Base-by-base conservation (phyloP, 2,113 vertebrate genomes). In the Galbula dea region DNA sequence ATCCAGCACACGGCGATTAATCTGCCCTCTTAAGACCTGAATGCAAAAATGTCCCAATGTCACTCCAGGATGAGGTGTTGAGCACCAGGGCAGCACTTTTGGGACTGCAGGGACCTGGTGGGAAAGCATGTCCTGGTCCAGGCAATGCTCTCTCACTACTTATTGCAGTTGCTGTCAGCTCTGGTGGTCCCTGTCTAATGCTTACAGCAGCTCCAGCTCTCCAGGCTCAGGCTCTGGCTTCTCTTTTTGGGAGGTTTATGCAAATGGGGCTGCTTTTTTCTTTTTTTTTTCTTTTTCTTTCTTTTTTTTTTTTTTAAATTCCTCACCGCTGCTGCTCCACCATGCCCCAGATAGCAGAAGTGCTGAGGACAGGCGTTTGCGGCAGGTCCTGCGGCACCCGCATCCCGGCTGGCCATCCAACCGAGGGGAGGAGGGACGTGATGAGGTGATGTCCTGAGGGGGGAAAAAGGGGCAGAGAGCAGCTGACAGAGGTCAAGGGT, bases 1-100 rank as follows among this genome's bases (percentile, higher is more conserved):
- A 97, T 94, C 87, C 97, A 96, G 96, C 97, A 84, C 95, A 95
- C 15, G 82, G 96, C 88, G 71, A 98, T 98, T 98, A 97, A 97
- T 98, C 97, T 97, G 97, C 93, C 96, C 95, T 96, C 96, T 97
- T 94, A 97, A 96, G 90, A 91, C 89, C 73, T 92, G 96, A 90
- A 95, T 83, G 87, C 89, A 93, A 91, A 96, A 94, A 84, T 65
- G 93, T 93, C 66, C 94, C 87, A 74, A n/a, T 93, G 91, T 94
- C 86, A 86, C 88, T 94, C 65, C 21, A 3, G 58, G 90, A 61
- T 16, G 58, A 92, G 89, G 92, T 58, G 74, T 82, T 17, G 41
- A 87, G 90, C 74, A 75, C 57, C 1, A 4, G 85, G 85, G 88
- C 78, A 78, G 82, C 57, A 10, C 77, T 74, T 15, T 22, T 46